Evolutionary conservation across 2,888 invertebrate genomes (phyloP).

Genomic region (Netelia inedita): DNA sequence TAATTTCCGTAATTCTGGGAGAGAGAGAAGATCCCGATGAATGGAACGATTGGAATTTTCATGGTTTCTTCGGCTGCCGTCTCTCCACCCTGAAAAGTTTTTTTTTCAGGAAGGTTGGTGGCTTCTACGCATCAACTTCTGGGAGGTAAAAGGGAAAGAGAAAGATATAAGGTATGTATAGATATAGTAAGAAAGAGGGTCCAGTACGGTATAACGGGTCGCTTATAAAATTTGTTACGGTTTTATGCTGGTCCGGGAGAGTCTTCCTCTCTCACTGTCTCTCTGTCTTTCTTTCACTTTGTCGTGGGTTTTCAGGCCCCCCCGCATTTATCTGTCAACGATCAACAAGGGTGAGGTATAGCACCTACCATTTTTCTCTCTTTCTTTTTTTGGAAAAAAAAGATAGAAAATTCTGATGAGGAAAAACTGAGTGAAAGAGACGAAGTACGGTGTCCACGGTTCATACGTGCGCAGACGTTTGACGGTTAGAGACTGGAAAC

Average conservation of each 20-base stretch:
- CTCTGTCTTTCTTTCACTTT: constrained; percentile 11
- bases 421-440: constrained; percentile 14
- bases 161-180: constrained; percentile 44
- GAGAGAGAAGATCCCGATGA: constrained; percentile 35
- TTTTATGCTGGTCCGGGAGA: constrained; percentile 63
- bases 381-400: constrained; percentile 29
- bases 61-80: constrained; percentile 54
- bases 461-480: neutral
- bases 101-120: constrained; percentile 53
- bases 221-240: constrained; percentile 77
- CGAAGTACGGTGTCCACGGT: constrained; percentile 3
- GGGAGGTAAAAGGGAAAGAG: constrained; percentile 60
- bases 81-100: constrained; percentile 28
- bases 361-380: constrained; percentile 39
- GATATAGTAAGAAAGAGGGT: constrained; percentile 47
- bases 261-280: neutral
- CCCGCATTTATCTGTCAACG: constrained; percentile 70
- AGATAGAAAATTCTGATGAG: constrained; percentile 3
- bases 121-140: constrained; percentile 61
- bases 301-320: neutral
- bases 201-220: constrained; percentile 71
- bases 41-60: constrained; percentile 66
- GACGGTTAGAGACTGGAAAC: no score
- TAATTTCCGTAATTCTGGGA: constrained; percentile 52
- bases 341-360: constrained; percentile 54